Evolutionary conservation across 1,140 invertebrate species (phyloP).

Genomic region (Chionoecetes opilio): DNA sequence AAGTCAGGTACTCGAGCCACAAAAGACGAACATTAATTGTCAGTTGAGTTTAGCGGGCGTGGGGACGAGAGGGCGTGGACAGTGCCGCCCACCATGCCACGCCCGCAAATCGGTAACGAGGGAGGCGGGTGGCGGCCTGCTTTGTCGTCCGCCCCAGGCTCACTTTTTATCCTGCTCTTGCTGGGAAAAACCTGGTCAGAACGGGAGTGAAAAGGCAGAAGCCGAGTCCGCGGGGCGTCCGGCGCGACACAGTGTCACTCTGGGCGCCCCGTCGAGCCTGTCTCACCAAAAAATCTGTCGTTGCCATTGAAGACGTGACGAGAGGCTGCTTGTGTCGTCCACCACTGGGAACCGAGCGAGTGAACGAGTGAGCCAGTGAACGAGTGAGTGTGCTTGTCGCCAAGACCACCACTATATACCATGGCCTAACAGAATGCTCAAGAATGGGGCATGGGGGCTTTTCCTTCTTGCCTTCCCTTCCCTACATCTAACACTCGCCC

Average conservation of each 20-base stretch:
- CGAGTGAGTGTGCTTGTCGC: background rate
- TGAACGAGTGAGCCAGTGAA: too few relatives aligned
- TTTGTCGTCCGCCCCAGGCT: constrained; percentile 57
- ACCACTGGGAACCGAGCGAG: background rate
- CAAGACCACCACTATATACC: background rate
- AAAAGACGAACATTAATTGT: constrained; percentile 21
- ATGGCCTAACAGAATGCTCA: too few relatives aligned
- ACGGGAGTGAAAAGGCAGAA: constrained; percentile 77
- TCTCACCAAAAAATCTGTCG: constrained; percentile 75
- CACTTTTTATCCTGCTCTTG: constrained; percentile 59
- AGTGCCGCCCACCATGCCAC: constrained; percentile 3
- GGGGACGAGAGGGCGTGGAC: background rate
- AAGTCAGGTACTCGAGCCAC: background rate
- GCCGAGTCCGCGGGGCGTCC: constrained; percentile 70
- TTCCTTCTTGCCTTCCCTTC: background rate
- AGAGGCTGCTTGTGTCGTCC: constrained; percentile 33
- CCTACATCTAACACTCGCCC: too few relatives aligned
- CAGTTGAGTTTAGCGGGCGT: constrained; percentile 25
- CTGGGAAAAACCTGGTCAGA: constrained; percentile 73
- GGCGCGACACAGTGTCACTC: constrained; percentile 65
- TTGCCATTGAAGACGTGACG: constrained; percentile 44
- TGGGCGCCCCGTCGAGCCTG: constrained; percentile 60
- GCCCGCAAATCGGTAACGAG: constrained; percentile 73
- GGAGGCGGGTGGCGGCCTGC: constrained; percentile 41
- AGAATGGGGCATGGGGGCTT: background rate